Percentiles rank a stretch among this genome's conserved stretches.
Evolutionary conservation across 2,888 invertebrate genomes (phyloP).

Genomic region (Agrenia bidenticulata): DNA sequence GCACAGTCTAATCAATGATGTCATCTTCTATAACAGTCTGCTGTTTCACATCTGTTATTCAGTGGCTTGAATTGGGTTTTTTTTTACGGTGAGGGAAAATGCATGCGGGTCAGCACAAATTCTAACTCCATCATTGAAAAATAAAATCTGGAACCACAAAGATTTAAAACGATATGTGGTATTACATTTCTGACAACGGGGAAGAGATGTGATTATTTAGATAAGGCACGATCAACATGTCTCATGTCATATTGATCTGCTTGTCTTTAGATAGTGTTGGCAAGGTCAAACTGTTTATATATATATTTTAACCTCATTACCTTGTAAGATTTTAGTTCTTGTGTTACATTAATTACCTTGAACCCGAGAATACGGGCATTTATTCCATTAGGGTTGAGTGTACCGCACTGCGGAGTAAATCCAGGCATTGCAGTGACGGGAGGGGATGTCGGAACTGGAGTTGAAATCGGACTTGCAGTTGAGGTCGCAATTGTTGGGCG

Average conservation of each 20-base stretch:
- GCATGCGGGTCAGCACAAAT: too few relatives aligned
- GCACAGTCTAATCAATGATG: neutral
- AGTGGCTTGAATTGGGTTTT: too few relatives aligned
- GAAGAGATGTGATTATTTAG: neutral
- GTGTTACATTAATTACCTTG: too few relatives aligned
- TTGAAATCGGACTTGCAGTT: constrained; percentile 24
- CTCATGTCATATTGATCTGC: neutral
- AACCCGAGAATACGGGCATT: constrained; percentile 50
- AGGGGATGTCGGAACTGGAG: constrained; percentile 12
- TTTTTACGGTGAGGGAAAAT: too few relatives aligned
- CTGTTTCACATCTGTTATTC: too few relatives aligned
- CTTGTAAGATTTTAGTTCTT: too few relatives aligned
- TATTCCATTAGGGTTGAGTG: constrained; percentile 51
- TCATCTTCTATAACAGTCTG: too few relatives aligned
- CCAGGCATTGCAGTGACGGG: constrained; percentile 32
- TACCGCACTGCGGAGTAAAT: constrained; percentile 47
- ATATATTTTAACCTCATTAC: too few relatives aligned
- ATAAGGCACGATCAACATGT: neutral
- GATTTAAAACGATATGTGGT: neutral
- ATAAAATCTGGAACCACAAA: neutral
- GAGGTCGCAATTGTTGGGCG: constrained; percentile 22
- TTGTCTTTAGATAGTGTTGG: neutral
- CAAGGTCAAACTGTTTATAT: too few relatives aligned
- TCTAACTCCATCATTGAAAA: too few relatives aligned
- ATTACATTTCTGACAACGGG: neutral